Conservation (phyloP, 1,140 invertebrate species). For the Trichonephila clavata region DNA sequence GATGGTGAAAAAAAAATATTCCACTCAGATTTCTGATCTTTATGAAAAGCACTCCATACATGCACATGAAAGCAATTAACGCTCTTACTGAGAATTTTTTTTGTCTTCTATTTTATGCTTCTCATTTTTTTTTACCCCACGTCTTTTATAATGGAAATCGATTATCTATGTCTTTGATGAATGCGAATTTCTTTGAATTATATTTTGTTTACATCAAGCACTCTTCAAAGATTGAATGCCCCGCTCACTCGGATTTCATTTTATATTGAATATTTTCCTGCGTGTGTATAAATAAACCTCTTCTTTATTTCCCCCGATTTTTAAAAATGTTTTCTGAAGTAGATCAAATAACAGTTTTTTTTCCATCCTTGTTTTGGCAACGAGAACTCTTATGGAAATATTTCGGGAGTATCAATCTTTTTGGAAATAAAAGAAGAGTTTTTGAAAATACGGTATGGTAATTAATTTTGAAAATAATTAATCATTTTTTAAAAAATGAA, state of each 20-base stretch:
- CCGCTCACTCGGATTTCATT: neutral
- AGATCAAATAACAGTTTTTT: neutral
- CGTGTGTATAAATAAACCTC: neutral
- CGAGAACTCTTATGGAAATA: neutral
- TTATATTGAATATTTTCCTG: constrained; percentile 1
- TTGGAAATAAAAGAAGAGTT: neutral
- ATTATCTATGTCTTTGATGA: constrained; percentile 65
- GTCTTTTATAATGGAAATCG: constrained; percentile 71
- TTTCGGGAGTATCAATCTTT: neutral
- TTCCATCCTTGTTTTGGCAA: neutral
- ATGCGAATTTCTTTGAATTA: constrained; percentile 49
- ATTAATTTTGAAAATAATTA: neutral
- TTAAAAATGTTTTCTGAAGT: neutral
- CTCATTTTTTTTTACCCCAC: constrained; percentile 12
- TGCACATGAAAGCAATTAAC: constrained; percentile 65
- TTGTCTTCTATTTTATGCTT: constrained; percentile 13
- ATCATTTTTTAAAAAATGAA: neutral
- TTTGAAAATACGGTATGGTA: neutral
- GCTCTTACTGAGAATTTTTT: constrained; percentile 53
- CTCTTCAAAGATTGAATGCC: constrained; percentile 31
- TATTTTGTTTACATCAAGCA: constrained; percentile 59
- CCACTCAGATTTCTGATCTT: constrained; percentile 57
- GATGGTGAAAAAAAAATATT: constrained; percentile 36
- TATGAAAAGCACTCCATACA: constrained; percentile 50
- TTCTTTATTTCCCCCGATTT: neutral